Evolutionary conservation across 1,140 invertebrate genomes (phyloP).

Genomic region (Galendromus occidentalis): DNA sequence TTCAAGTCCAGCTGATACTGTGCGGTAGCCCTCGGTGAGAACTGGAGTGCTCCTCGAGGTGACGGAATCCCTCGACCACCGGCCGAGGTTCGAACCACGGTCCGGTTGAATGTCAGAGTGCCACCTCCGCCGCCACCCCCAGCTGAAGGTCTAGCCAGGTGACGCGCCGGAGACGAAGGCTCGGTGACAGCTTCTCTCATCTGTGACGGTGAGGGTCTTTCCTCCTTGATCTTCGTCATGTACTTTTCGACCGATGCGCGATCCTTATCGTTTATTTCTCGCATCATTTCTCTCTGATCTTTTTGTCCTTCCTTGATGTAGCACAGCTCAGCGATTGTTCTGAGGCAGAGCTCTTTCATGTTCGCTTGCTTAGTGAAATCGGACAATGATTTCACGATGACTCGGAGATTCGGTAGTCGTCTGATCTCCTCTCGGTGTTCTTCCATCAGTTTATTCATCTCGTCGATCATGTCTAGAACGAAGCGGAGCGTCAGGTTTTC

Average conservation of each 20-base stretch:
- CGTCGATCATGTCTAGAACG: constrained; percentile 8
- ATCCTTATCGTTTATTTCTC: not conserved
- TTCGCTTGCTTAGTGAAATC: constrained; percentile 4
- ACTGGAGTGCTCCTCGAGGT: not conserved
- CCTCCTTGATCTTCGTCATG: constrained; percentile 1
- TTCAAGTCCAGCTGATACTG: not conserved
- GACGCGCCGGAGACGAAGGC: not conserved
- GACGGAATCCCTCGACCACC: not conserved
- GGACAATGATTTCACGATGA: not conserved
- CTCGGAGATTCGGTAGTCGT: not conserved
- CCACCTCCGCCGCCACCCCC: not conserved
- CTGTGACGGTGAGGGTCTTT: not conserved
- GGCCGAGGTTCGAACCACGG: not conserved
- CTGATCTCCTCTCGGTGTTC: not conserved
- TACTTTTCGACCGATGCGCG: not conserved
- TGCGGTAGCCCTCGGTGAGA: not conserved
- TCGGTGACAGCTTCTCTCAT: not conserved
- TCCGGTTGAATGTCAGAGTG: not conserved
- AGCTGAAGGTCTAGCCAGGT: not conserved
- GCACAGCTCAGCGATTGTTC: constrained; percentile 2
- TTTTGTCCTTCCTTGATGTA: constrained; percentile 4
- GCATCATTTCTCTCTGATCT: not conserved
- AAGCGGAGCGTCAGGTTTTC: too few species aligned
- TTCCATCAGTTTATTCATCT: not conserved
- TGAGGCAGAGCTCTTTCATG: not conserved